Percentiles rank a stretch among this genome's conserved stretches.
Conservation (phyloP, 2,797 vertebrate species). For the Gobio occitaniae region DNA sequence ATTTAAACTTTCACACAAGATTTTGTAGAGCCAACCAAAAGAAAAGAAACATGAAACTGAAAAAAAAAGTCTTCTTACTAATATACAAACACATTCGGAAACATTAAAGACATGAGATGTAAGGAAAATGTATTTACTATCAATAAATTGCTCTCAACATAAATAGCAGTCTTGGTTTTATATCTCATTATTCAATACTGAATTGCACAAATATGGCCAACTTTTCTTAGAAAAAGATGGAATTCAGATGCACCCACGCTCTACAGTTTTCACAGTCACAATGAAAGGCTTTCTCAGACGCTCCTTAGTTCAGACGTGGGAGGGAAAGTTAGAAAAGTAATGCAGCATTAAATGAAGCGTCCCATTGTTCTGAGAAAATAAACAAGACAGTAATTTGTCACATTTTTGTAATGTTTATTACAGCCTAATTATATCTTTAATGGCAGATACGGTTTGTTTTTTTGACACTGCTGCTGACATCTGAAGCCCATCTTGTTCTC, state of each 20-base stretch:
- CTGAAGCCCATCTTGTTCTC: conserved; percentile 58
- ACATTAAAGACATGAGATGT: not conserved
- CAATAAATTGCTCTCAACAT: not conserved
- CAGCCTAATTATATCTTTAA: conserved; percentile 45
- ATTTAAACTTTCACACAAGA: not conserved
- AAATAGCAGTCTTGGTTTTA: not conserved
- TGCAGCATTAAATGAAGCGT: conserved; percentile 51
- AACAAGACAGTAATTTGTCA: conserved; percentile 36
- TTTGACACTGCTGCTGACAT: conserved; percentile 50
- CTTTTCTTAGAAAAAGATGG: conserved; percentile 25
- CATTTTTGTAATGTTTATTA: conserved; percentile 29
- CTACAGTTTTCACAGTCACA: conserved; percentile 47
- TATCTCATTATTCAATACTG: conserved; percentile 3
- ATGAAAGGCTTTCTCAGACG: conserved; percentile 48
- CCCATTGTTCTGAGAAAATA: conserved; percentile 51
- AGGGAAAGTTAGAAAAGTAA: conserved; percentile 54
- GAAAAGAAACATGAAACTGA: not conserved
- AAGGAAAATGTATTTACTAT: not conserved
- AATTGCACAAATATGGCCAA: conserved; percentile 13
- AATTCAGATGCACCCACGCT: conserved; percentile 63
- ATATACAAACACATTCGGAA: not conserved
- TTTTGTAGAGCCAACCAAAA: not conserved
- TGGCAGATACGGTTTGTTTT: conserved; percentile 34
- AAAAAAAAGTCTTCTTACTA: not conserved
- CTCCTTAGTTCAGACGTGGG: conserved; percentile 52